Evolutionary conservation across 1,140 invertebrate species (phyloP).

Genomic region (Ctenoplectra terminalis): DNA sequence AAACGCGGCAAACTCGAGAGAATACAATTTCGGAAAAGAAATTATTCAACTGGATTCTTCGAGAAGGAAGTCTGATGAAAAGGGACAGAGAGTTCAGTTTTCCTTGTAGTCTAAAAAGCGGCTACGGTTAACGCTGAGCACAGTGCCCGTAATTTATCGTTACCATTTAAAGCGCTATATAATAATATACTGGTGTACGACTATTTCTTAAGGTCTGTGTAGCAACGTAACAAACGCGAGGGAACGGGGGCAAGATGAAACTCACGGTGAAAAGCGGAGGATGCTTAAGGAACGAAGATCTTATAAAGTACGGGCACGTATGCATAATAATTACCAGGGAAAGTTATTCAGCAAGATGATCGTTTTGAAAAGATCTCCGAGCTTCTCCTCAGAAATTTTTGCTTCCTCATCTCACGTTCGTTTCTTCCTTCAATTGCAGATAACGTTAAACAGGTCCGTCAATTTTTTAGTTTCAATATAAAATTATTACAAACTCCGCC

Average conservation of each 20-base stretch:
- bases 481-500: too few relatives aligned
- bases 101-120: constrained; percentile 70
- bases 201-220: constrained; percentile 76
- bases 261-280: constrained; percentile 54
- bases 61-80: not conserved
- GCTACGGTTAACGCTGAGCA: constrained; percentile 73
- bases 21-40: not conserved
- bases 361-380: constrained; percentile 39
- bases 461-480: too few relatives aligned
- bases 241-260: constrained; percentile 59
- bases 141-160: constrained; percentile 78
- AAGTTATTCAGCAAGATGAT: constrained; percentile 54
- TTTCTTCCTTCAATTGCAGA: not conserved
- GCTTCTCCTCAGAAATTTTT: constrained; percentile 6
- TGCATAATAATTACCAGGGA: constrained; percentile 66
- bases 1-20: too few relatives aligned
- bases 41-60: not conserved
- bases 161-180: constrained; percentile 80
- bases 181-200: constrained; percentile 76
- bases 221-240: constrained; percentile 63
- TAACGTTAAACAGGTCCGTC: too few relatives aligned
- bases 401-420: not conserved
- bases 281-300: constrained; percentile 58
- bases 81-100: not conserved
- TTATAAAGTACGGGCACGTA: constrained; percentile 53